A percentile compares a stretch with the other conserved stretches of the same genome.
Conservation (phyloP, 2,113 vertebrate genomes). For the Nesoenas mayeri region DNA sequence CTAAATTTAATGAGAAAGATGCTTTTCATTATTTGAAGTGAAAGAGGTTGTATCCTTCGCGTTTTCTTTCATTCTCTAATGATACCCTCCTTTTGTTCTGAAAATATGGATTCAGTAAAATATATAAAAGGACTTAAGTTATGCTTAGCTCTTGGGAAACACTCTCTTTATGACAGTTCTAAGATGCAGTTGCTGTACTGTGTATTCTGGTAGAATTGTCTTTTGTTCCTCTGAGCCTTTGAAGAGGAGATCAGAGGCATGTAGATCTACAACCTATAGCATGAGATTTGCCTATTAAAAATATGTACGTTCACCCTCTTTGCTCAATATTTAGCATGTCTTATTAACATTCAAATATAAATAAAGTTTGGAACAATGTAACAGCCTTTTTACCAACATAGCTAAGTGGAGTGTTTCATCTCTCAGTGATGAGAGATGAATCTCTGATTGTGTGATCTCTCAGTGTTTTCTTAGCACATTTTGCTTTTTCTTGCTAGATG, state of each 20-base stretch:
- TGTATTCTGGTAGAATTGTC: background rate
- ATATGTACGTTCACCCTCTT: background rate
- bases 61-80: background rate
- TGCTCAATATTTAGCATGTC: background rate
- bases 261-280: background rate
- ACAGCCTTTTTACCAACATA: background rate
- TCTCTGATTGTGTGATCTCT: no score
- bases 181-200: background rate
- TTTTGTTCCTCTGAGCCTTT: conserved; percentile 18
- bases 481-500: background rate
- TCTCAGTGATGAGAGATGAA: background rate
- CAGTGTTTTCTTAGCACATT: background rate
- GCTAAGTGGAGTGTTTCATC: background rate
- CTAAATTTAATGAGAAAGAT: background rate
- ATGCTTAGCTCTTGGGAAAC: conserved; percentile 4
- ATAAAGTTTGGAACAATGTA: background rate
- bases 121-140: background rate
- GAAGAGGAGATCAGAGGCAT: conserved; percentile 47
- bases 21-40: conserved; percentile 31
- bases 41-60: background rate
- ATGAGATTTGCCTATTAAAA: background rate
- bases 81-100: background rate
- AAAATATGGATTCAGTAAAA: background rate
- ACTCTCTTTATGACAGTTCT: background rate
- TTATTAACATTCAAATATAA: background rate